Base-by-base conservation (phyloP, 1,140 invertebrate genomes). In the Venturia canescens region DNA sequence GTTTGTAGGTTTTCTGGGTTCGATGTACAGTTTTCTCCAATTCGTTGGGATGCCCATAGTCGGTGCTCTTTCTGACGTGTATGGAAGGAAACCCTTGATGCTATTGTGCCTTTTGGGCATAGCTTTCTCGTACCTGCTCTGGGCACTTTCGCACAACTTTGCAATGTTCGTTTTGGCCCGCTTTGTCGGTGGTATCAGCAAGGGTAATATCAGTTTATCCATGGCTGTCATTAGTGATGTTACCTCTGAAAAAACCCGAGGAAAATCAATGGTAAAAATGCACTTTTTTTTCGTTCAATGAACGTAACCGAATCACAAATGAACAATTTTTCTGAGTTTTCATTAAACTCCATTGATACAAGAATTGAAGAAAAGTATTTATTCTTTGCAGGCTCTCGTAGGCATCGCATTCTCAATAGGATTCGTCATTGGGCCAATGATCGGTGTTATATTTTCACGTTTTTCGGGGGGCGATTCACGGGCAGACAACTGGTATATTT, bases 351-450 rank as follows among this genome's bases (percentile, higher is more conserved):
- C n/a, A 9, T 57, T 57, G 1, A 18, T 16, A 13, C 15, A 1
- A 57, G 50, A 38, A 48, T 21, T 78, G 26, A 11, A 9, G 1
- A 44, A 78, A 70, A n/a, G 11, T 9, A 34, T 38, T 63, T 76
- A 21, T 63, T 60, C 15, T 63, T 27, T 29, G 76, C 34, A 84
- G 97, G 98, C 99, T 21, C 90, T 99, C 38, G 96, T 99, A 80
- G 99, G 99, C 18, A 95, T 99, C 86, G 98, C 98, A 6, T 99
- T 99, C 93, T 99, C 98, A 0, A 92, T 99, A 78, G 98, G 98
- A 18, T 99, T 99, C 91, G 97, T 99, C 83, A 92, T 99, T 82
- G 98, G 99, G 0, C 99, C 98, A 27, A 93, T 98, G 87, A 97
- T 99, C 86, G 98, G 98, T 23, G 99, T 98, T 13, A 92, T 95